phyloP scores from a whole-genome alignment of 2,888 invertebrate genomes.

The Automeris io region DNA sequence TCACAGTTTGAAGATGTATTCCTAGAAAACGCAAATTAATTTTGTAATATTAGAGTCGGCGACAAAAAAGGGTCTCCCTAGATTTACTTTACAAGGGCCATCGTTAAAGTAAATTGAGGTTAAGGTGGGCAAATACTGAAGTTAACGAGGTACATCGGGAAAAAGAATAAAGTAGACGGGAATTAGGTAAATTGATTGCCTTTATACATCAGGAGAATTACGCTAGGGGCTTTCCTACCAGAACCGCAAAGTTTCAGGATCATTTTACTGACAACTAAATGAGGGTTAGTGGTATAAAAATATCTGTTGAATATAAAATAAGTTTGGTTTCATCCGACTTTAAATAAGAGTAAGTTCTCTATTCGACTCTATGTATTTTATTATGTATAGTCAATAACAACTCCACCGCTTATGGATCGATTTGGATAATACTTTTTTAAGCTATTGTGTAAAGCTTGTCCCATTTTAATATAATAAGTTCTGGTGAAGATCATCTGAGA shows the following conservation, averaged over 20 bases:
- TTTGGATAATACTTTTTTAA: too few relatives aligned
- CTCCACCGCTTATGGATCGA: too few relatives aligned
- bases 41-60: conserved; percentile 23
- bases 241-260: conserved; percentile 3
- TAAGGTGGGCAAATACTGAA: conserved; percentile 50
- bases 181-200: conserved; percentile 38
- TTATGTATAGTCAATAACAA: too few relatives aligned
- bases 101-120: conserved; percentile 64
- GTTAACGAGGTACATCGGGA: conserved; percentile 30
- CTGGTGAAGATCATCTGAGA: too few relatives aligned
- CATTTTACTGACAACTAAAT: conserved; percentile 1
- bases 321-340: too few relatives aligned
- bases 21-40: conserved; percentile 4
- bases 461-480: too few relatives aligned
- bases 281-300: background rate
- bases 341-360: too few relatives aligned
- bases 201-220: conserved; percentile 22
- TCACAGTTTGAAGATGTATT: background rate
- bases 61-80: conserved; percentile 50
- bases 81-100: conserved; percentile 50
- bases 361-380: too few relatives aligned
- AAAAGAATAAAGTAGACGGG: conserved; percentile 26
- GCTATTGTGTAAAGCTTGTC: too few relatives aligned
- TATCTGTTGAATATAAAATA: too few relatives aligned
- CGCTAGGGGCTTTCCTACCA: conserved; percentile 9